Base-by-base conservation (phyloP, 2,113 vertebrate species). In the Recurvirostra avosetta region DNA sequence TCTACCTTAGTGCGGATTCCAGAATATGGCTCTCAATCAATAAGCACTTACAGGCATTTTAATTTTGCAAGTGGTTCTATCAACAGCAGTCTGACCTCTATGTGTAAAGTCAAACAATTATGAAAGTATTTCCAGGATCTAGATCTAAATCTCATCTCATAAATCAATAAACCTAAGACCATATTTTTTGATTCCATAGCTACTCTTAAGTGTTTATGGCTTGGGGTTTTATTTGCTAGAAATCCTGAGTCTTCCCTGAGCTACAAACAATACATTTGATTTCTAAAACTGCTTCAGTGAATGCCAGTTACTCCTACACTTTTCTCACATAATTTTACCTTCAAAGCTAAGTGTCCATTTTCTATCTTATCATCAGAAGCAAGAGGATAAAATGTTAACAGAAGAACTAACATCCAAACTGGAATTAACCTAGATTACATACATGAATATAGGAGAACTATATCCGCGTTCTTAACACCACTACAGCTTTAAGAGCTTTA, bases 401-500 rank as follows among this genome's bases (percentile, higher is more conserved):
- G 32, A 77, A 67, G 1, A 81, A 26, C n/a, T 23, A 71, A n/a
- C 32, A 61, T 6, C 56, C 3, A 40, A 63, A 43, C 13, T 11
- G 43, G 47, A 87, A 59, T 17, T 38, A 68, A 36, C 10, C 30
- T 1, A 38, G 22, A 20, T 16, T 21, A 34, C 32, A 62, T 11
- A 12, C 10, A 20, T 4, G 16, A 38, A 45, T 2, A 34, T 3
- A 40, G 61, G 43, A 50, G 45, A 79, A 34, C 36, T 32, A 11
- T 4, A n/a, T 1, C 55, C 2, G 1, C 2, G 3, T 26, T 45
- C 49, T 38, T 22, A 36, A 30, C 56, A 94, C 96, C 79, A 32
- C 97, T 96, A 94, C 94, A 92, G 27, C 92, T 97, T 89, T 76
- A 93, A 96, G 84, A 41, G 36, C 92, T 97, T 61, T 62, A 70